phyloP scores from a whole-genome alignment of 2,888 invertebrate species.

The Atherix ibis region DNA sequence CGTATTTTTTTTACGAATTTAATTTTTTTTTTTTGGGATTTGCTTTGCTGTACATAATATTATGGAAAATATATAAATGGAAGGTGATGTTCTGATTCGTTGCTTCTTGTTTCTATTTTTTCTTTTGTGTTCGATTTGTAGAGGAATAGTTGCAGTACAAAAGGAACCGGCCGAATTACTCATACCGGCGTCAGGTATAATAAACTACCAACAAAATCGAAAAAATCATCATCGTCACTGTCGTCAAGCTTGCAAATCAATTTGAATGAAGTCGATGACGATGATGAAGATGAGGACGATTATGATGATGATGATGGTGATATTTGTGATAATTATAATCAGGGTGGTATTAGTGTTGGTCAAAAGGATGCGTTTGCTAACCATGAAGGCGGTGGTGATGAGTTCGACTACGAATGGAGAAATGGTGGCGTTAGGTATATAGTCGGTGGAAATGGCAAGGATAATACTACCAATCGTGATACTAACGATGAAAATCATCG shows the following conservation, averaged over 20 bases:
- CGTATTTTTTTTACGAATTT: too few species aligned
- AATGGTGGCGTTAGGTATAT: constrained; percentile 7
- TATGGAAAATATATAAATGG: too few species aligned
- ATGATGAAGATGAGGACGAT: constrained; percentile 15
- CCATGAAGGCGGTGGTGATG: constrained; percentile 17
- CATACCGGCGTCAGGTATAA: constrained; percentile 26
- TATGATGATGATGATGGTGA: constrained; percentile 14
- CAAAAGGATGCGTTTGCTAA: too few species aligned
- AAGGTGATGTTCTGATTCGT: too few species aligned
- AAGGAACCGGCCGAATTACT: constrained; percentile 4
- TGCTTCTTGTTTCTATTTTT: too few species aligned
- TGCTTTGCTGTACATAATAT: not conserved
- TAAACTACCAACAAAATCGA: constrained; percentile 21
- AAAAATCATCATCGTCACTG: constrained; percentile 14
- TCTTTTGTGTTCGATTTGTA: constrained; percentile 12
- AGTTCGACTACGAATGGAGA: constrained; percentile 14
- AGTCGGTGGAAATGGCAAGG: too few species aligned
- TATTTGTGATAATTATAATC: constrained; percentile 12
- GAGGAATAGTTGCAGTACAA: constrained; percentile 20
- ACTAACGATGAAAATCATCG: too few species aligned
- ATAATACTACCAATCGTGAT: too few species aligned
- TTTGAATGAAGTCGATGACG: constrained; percentile 16
- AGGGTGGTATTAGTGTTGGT: too few species aligned
- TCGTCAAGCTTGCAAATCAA: constrained; percentile 14
- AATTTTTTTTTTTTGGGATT: too few species aligned